These are phyloP conservation scores for Achroia grisella DNA, from an alignment of 1,140 invertebrate species.

Conservation along the genomic window DNA sequence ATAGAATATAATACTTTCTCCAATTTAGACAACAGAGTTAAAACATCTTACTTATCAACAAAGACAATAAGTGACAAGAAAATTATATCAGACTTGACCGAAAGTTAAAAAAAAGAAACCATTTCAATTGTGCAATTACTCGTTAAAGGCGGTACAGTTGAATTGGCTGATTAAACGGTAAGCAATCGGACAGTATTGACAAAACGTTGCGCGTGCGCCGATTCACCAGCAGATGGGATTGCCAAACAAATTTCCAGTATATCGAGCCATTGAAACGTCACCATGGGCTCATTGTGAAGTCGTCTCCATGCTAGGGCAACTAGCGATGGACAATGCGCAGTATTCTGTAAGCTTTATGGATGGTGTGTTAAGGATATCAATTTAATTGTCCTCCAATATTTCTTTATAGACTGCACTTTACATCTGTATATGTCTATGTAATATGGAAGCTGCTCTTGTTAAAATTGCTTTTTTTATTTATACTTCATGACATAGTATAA, in stretches of 20 bases:
- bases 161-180: slow-evolving; percentile 63
- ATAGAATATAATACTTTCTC: too few species aligned
- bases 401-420: too few species aligned
- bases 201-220: slow-evolving; percentile 56
- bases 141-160: slow-evolving; percentile 63
- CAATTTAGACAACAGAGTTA: too few species aligned
- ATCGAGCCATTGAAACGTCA: slow-evolving; percentile 64
- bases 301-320: slow-evolving; percentile 9
- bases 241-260: slow-evolving; percentile 62
- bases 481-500: too few species aligned
- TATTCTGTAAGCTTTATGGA: not conserved
- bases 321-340: slow-evolving; percentile 11
- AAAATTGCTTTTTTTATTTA: too few species aligned
- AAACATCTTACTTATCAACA: too few species aligned
- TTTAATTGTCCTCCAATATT: too few species aligned
- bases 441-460: too few species aligned
- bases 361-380: too few species aligned
- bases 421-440: too few species aligned
- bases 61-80: too few species aligned
- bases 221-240: slow-evolving; percentile 2
- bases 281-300: slow-evolving; percentile 40
- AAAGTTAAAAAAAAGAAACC: slow-evolving; percentile 23
- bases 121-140: slow-evolving; percentile 72
- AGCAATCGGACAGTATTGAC: slow-evolving; percentile 53
- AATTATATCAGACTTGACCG: too few species aligned